phyloP scores from a whole-genome alignment of 2,888 invertebrate genomes.

The Pyrrhia umbra region DNA sequence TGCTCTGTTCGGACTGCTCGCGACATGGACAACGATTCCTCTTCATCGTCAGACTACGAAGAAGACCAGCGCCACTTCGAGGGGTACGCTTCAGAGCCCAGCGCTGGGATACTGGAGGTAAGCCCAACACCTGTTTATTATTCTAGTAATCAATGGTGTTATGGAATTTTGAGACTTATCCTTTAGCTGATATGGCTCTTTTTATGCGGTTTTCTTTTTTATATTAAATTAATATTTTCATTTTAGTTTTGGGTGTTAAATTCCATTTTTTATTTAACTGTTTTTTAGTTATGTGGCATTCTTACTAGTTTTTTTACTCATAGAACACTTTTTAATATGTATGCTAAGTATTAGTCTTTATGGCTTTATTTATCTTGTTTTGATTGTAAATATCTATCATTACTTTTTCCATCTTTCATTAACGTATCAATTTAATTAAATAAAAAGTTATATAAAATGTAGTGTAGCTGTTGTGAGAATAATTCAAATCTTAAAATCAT shows the following conservation, averaged over 20 bases:
- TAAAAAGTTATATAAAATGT: no score
- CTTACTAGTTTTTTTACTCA: no score
- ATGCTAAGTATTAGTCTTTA: no score
- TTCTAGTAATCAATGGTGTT: background rate
- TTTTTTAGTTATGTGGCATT: no score
- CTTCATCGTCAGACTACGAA: slow-evolving; percentile 91
- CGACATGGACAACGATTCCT: slow-evolving; percentile 86
- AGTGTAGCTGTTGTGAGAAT: no score
- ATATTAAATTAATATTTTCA: no score
- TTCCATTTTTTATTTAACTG: no score
- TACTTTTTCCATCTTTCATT: background rate
- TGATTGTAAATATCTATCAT: background rate
- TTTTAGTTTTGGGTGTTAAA: background rate
- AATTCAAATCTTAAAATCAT: no score
- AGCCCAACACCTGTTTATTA: slow-evolving; percentile 27
- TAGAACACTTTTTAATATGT: background rate
- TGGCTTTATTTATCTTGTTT: background rate
- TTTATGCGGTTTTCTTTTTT: no score
- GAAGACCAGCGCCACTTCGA: slow-evolving; percentile 94
- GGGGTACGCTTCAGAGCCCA: slow-evolving; percentile 96
- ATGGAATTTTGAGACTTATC: background rate
- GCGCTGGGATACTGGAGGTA: slow-evolving; percentile 86
- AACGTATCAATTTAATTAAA: background rate
- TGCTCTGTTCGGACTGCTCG: slow-evolving; percentile 93
- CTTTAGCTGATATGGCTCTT: no score